phyloP scores from a whole-genome alignment of 2,113 vertebrate genomes.

The Todiramphus saurophagus region DNA sequence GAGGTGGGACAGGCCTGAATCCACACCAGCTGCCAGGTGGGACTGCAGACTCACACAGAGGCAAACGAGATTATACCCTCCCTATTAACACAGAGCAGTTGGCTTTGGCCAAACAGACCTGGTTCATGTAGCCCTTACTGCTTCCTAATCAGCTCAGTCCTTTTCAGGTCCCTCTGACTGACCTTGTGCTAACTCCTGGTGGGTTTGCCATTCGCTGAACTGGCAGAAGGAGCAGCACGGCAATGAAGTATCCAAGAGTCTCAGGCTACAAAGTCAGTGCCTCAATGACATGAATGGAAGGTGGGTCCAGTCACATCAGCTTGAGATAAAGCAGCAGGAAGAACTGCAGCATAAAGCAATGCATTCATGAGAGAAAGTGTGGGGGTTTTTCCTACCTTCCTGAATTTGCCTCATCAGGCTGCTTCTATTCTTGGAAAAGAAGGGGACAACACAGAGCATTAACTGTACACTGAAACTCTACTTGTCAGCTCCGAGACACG shows the following conservation, averaged over 20 bases:
- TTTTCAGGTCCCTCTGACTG: background rate
- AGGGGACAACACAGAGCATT: background rate
- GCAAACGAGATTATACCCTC: background rate
- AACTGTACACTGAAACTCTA: background rate
- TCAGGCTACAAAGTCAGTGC: background rate
- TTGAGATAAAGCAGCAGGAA: background rate
- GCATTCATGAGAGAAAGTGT: background rate
- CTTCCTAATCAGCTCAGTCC: background rate
- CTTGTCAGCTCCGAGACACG: background rate
- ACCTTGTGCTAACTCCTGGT: background rate
- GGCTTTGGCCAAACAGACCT: background rate
- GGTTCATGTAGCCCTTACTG: background rate
- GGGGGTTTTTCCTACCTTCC: background rate
- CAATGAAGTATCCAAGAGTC: background rate
- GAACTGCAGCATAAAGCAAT: background rate
- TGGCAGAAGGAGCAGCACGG: background rate
- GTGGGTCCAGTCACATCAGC: background rate
- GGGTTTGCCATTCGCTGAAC: background rate
- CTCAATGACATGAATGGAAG: background rate
- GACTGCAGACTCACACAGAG: background rate
- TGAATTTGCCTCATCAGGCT: background rate
- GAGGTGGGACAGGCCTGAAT: background rate
- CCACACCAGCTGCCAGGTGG: background rate
- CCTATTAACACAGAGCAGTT: background rate
- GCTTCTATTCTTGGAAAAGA: background rate